These are phyloP conservation scores for Syngnathus scovelli DNA, from an alignment of 2,113 vertebrate genomes.

Conservation along the genomic window DNA sequence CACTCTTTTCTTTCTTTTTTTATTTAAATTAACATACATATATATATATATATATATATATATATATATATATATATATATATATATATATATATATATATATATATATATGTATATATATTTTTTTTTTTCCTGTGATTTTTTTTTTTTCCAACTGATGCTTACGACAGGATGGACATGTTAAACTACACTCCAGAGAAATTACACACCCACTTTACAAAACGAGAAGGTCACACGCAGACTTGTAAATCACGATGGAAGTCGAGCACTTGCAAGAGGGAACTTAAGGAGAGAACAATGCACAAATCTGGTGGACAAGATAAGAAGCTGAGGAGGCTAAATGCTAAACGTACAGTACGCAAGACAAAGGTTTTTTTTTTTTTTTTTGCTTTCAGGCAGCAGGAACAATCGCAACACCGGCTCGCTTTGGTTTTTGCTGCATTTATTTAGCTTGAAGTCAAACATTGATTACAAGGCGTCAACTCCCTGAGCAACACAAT, in stretches of 20 bases:
- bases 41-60: too few relatives aligned
- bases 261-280: constrained; percentile 49
- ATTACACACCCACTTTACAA: constrained; percentile 71
- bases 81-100: too few relatives aligned
- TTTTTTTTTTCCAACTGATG: too few relatives aligned
- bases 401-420: constrained; percentile 15
- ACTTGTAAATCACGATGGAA: constrained; percentile 62
- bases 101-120: too few relatives aligned
- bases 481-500: constrained; percentile 23
- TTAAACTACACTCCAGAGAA: constrained; percentile 69
- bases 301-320: constrained; percentile 20
- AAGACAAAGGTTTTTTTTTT: constrained; percentile 14
- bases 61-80: too few relatives aligned
- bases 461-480: constrained; percentile 42
- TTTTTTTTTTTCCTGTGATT: too few relatives aligned
- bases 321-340: constrained; percentile 27
- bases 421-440: constrained; percentile 26
- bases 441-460: constrained; percentile 42
- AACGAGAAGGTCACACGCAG: constrained; percentile 70
- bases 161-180: not conserved
- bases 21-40: too few relatives aligned
- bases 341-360: not conserved
- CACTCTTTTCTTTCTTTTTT: not conserved
- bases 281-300: constrained; percentile 52
- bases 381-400: constrained; percentile 20